Evolutionary conservation across 2,113 vertebrate species (phyloP).

Genomic region (Zosterops japonicus): DNA sequence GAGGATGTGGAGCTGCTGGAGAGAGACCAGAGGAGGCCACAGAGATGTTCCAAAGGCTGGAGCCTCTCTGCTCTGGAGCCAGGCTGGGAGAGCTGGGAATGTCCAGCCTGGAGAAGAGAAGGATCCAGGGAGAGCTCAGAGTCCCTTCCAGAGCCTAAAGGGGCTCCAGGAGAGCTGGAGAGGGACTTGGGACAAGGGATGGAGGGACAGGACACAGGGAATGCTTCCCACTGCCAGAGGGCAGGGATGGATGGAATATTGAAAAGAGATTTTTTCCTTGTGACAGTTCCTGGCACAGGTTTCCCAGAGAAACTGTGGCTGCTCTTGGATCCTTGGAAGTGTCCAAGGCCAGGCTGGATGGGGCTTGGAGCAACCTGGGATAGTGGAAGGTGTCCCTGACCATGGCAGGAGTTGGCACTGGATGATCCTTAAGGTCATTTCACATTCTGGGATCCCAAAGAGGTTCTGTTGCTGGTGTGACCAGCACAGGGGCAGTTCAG

Average conservation of each 20-base stretch:
- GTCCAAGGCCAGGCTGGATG: accelerated
- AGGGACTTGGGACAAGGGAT: background rate
- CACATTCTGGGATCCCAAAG: background rate
- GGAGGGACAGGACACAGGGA: background rate
- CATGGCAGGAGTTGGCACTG: accelerated
- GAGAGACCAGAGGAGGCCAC: too few relatives aligned
- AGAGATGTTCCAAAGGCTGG: too few relatives aligned
- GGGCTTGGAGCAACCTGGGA: accelerated
- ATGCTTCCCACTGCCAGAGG: background rate
- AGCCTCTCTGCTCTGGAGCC: background rate
- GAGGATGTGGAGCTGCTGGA: too few relatives aligned
- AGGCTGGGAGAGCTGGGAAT: background rate
- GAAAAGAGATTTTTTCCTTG: accelerated
- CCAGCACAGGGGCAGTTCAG: background rate
- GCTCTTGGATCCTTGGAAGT: background rate
- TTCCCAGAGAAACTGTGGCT: background rate
- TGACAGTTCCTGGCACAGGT: background rate
- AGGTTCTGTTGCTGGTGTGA: background rate
- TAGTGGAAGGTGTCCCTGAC: background rate
- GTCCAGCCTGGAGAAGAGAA: background rate
- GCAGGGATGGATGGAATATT: background rate
- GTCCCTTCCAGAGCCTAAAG: background rate
- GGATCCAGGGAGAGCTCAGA: background rate
- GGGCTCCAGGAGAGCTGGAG: background rate
- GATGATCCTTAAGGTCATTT: accelerated